These are phyloP conservation scores for Stichodactyla helianthus DNA, from an alignment of 64 coral and sea anemone species.

Conservation along the genomic window DNA sequence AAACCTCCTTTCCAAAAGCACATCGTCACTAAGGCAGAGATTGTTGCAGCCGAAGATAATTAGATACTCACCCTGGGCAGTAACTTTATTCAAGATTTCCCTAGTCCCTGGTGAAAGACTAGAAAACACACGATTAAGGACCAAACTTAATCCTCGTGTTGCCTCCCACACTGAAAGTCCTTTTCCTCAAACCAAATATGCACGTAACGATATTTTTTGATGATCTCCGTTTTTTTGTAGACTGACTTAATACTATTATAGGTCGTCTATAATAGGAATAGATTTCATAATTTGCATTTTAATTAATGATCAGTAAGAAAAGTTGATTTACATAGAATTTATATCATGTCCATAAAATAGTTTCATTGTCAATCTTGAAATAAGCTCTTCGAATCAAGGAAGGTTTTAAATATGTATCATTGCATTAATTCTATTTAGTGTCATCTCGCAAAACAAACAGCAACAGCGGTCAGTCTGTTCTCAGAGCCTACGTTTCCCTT, in stretches of 20 bases:
- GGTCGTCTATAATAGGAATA: background rate
- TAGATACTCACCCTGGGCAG: background rate
- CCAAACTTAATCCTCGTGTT: no score
- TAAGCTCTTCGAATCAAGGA: background rate
- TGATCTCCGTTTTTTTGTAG: no score
- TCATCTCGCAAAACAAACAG: no score
- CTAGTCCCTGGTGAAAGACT: background rate
- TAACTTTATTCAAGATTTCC: background rate
- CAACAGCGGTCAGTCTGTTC: no score
- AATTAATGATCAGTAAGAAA: background rate
- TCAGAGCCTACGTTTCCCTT: no score
- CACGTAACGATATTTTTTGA: no score
- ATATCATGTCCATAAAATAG: background rate
- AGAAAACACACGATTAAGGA: no score
- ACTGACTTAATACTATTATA: background rate
- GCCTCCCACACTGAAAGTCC: no score
- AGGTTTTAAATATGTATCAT: background rate
- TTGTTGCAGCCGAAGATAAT: constrained; percentile 57
- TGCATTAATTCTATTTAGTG: no score
- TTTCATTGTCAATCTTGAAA: background rate
- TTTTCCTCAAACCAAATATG: no score
- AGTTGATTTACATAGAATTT: background rate
- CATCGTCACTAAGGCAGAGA: constrained; percentile 58
- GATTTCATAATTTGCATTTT: background rate
- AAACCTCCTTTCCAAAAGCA: constrained; percentile 83